These are phyloP conservation scores for Carassius gibelio DNA, from an alignment of 2,113 vertebrate genomes.

Conservation along the genomic window DNA sequence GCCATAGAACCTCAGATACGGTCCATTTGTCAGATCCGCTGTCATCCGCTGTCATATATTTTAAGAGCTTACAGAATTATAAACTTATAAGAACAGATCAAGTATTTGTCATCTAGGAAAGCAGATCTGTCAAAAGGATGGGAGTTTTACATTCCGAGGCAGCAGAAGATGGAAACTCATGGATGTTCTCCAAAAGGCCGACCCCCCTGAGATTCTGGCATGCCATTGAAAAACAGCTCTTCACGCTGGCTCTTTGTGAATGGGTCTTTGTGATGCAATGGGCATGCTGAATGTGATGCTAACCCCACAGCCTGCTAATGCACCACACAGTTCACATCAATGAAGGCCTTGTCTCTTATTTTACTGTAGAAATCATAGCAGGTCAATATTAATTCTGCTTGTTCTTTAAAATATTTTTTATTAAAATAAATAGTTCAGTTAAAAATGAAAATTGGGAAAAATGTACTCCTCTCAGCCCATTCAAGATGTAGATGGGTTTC, in stretches of 20 bases:
- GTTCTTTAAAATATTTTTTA: not conserved
- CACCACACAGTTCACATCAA: conserved; percentile 67
- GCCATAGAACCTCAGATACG: not conserved
- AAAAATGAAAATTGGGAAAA: too few species aligned
- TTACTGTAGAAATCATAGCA: conserved; percentile 3
- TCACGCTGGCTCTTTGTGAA: conserved; percentile 70
- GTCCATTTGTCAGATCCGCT: not conserved
- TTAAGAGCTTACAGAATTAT: conserved; percentile 1
- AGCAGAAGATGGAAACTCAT: conserved; percentile 63
- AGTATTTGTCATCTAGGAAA: conserved; percentile 11
- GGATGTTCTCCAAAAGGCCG: conserved; percentile 61
- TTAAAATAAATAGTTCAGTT: not conserved
- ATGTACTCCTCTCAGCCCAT: not conserved
- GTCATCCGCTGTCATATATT: not conserved
- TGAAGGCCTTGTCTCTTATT: conserved; percentile 11
- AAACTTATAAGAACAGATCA: not conserved
- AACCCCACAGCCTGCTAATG: conserved; percentile 62
- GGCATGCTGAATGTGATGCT: conserved; percentile 66
- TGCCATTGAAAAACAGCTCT: conserved; percentile 72
- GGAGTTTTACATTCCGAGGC: conserved; percentile 66
- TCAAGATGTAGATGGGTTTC: not conserved
- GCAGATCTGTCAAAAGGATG: conserved; percentile 52
- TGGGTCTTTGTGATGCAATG: conserved; percentile 73
- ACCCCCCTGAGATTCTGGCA: conserved; percentile 57
- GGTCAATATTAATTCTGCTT: conserved; percentile 20